A percentile compares a stretch with the other conserved stretches of the same genome.
Conservation (phyloP, 1,140 invertebrate genomes). For the Cheumatopsyche charites region DNA sequence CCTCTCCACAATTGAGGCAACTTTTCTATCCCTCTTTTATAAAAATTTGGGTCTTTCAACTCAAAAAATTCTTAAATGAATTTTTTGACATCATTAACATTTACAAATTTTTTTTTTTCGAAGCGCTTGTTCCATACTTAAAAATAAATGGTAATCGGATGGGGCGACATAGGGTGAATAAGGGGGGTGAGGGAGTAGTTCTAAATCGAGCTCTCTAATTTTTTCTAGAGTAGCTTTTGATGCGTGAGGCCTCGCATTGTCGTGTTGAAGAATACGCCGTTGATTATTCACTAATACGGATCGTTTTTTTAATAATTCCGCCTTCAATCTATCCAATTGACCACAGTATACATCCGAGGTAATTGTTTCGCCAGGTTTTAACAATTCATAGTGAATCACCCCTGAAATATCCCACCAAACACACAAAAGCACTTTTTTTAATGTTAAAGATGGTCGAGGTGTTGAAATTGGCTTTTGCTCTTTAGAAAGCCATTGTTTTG, state of each 20-base stretch:
- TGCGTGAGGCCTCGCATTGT: background rate
- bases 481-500: conserved; percentile 47
- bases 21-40: background rate
- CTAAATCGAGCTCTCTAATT: background rate
- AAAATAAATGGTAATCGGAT: background rate
- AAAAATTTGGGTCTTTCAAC: background rate
- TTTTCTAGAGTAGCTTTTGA: background rate
- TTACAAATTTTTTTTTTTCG: background rate
- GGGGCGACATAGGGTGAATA: background rate
- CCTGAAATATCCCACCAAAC: conserved; percentile 47
- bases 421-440: conserved; percentile 47
- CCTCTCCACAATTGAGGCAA: background rate
- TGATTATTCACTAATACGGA: background rate
- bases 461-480: conserved; percentile 40
- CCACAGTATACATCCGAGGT: conserved; percentile 49
- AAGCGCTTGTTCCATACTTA: background rate
- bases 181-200: background rate
- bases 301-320: background rate
- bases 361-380: conserved; percentile 48
- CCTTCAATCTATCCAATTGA: conserved; percentile 52
- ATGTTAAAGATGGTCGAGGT: conserved; percentile 35
- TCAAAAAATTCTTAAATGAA: background rate
- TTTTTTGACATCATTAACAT: background rate
- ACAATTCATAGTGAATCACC: conserved; percentile 50
- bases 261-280: background rate